These are phyloP conservation scores for Jacana jacana DNA, from an alignment of 2,113 vertebrate species.

Conservation along the genomic window DNA sequence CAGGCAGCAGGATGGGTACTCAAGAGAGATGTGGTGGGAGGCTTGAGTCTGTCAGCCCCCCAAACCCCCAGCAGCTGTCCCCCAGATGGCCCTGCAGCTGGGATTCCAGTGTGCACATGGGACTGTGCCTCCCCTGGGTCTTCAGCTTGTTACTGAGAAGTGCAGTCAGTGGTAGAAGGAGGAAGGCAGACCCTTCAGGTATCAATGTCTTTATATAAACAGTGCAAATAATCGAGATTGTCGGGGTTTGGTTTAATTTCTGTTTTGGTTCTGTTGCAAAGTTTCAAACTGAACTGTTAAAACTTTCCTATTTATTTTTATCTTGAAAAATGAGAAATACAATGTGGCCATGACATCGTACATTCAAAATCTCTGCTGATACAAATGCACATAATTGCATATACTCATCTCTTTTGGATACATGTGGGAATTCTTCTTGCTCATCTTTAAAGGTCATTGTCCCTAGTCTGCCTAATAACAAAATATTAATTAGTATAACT, in stretches of 20 bases:
- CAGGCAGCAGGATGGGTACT: background rate
- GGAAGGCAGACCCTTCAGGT: rapidly evolving
- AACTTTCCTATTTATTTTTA: background rate
- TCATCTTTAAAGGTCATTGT: background rate
- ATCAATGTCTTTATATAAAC: background rate
- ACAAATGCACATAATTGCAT: background rate
- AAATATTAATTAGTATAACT: slow-evolving; percentile 38
- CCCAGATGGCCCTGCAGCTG: background rate
- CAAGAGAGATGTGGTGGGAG: background rate
- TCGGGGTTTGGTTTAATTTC: background rate
- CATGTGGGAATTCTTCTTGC: background rate
- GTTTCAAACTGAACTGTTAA: background rate
- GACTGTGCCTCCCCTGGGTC: rapidly evolving
- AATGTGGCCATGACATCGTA: background rate
- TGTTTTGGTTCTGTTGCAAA: background rate
- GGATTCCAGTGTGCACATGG: rapidly evolving
- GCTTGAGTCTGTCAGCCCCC: background rate
- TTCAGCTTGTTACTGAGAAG: background rate
- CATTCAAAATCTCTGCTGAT: background rate
- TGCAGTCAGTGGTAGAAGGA: background rate
- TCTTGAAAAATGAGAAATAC: background rate
- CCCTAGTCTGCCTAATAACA: background rate
- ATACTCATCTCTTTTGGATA: background rate
- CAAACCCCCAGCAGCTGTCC: background rate
- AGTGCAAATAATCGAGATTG: background rate